Evolutionary conservation across 2,113 vertebrate genomes (phyloP).

Genomic region (Mustela lutreola): DNA sequence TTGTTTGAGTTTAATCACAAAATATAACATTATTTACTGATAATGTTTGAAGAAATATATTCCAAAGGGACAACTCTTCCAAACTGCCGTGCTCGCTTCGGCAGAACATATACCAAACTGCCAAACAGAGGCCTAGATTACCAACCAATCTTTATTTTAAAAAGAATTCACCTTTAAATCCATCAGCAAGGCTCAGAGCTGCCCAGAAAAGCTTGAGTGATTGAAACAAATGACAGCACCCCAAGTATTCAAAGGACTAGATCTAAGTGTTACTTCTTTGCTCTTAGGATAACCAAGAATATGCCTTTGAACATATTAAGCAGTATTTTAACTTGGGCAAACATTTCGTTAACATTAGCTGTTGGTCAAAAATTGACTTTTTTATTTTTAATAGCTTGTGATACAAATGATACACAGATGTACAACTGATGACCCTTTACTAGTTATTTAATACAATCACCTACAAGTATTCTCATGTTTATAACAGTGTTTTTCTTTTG

Average conservation of each 20-base stretch:
- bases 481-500: neutral
- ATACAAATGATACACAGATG: neutral
- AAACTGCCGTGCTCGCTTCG: no score
- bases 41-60: neutral
- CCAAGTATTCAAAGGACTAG: neutral
- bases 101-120: no score
- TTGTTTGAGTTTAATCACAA: neutral
- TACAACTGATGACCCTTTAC: neutral
- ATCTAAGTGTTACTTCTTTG: neutral
- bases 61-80: neutral
- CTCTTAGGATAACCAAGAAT: neutral
- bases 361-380: neutral
- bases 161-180: slow-evolving; percentile 20
- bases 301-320: neutral
- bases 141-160: slow-evolving; percentile 27
- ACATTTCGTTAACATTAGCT: neutral
- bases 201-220: neutral
- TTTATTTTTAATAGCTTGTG: neutral
- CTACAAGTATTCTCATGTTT: neutral
- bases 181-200: neutral
- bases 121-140: neutral
- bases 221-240: neutral
- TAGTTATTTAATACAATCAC: neutral
- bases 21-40: neutral
- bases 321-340: neutral